Evolutionary conservation across 1,140 invertebrate species (phyloP), one percentile per base, ranked within the genome.

Genomic region (Tetragnatha versicolor): DNA sequence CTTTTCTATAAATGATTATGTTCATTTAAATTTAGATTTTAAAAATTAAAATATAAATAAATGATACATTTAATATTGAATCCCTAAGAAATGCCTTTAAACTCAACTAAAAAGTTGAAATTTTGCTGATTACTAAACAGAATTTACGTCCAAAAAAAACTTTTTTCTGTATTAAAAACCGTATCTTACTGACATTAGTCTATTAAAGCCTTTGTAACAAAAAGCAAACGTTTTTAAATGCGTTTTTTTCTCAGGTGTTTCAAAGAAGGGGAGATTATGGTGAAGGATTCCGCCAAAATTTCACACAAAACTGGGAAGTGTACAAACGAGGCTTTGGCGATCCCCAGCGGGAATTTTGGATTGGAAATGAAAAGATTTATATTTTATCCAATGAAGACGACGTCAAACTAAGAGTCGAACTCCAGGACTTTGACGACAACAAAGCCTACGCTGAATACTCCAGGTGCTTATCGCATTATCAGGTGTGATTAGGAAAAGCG

Each of bases 381-480:
- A 69, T 77, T 3, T 76, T 88, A 37, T 87, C 88, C 0, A 84
- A 82, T 66, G 83, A 86, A 81, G 82, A 83, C 27, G 84, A 85
- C 47, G 89, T 91, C 53, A 89, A 91, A 51, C 82, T 93, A 33
- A 83, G 89, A 58, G 88, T 93, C 31, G 88, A 90, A 31, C 84
- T 93, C 83, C 87, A 90, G 82, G 90, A 92, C 68, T 89, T 90
- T 35, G 82, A 88, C 3, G 84, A 83, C 10, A 81, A 82, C 17
- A 82, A 79, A 10, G 88, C 87, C 33, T 86, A 85, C 53, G 92
- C 91, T 1, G 84, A 84, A 10, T 93, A 92, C 83, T 87, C 88
- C 2, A 84, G 89, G 10, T 93, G n/a, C n/a, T n/a, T n/a, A n/a
- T n/a, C n/a, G n/a, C n/a, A n/a, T n/a, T n/a, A n/a, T n/a, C n/a